These are phyloP conservation scores for Dicroscelio sp. DNA, from an alignment of 2,888 invertebrate genomes.

Conservation along the genomic window DNA sequence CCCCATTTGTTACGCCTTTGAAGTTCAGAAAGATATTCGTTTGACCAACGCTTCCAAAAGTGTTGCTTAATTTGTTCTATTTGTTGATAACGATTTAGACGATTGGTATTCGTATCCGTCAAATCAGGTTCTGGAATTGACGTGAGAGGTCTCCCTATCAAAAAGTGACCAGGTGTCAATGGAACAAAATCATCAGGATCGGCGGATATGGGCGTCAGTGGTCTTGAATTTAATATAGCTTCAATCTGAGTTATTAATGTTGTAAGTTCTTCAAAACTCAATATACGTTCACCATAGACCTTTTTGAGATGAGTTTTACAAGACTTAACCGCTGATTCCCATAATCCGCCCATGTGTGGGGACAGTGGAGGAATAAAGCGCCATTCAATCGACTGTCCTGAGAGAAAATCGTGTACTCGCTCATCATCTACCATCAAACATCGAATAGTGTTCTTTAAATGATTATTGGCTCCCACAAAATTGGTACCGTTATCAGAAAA, in stretches of 20 bases:
- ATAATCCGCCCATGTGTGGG: conserved; percentile 85
- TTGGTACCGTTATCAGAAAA: conserved; percentile 83
- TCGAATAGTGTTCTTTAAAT: background rate
- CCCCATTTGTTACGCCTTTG: conserved; percentile 25
- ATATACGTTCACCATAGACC: background rate
- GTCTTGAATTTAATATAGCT: conserved; percentile 73
- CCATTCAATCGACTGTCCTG: conserved; percentile 74
- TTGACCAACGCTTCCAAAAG: conserved; percentile 74
- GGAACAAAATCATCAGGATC: conserved; percentile 61
- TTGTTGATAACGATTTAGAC: conserved; percentile 63
- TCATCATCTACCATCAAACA: background rate
- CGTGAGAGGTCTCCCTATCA: conserved; percentile 56
- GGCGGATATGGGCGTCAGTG: conserved; percentile 64
- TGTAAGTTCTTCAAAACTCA: conserved; percentile 82
- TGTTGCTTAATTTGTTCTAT: conserved; percentile 55
- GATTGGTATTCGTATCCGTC: conserved; percentile 19
- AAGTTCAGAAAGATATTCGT: conserved; percentile 55
- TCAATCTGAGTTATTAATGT: conserved; percentile 62
- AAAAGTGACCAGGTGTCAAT: conserved; percentile 67
- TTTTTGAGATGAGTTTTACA: conserved; percentile 69
- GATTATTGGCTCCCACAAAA: conserved; percentile 77
- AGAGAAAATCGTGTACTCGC: conserved; percentile 32
- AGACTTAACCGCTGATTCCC: conserved; percentile 84
- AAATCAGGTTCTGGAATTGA: conserved; percentile 46
- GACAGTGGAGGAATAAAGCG: conserved; percentile 83